Evolutionary conservation across 2,797 vertebrate species (phyloP), one percentile per base, ranked within the genome.

Genomic region (Lacerta bilineata): DNA sequence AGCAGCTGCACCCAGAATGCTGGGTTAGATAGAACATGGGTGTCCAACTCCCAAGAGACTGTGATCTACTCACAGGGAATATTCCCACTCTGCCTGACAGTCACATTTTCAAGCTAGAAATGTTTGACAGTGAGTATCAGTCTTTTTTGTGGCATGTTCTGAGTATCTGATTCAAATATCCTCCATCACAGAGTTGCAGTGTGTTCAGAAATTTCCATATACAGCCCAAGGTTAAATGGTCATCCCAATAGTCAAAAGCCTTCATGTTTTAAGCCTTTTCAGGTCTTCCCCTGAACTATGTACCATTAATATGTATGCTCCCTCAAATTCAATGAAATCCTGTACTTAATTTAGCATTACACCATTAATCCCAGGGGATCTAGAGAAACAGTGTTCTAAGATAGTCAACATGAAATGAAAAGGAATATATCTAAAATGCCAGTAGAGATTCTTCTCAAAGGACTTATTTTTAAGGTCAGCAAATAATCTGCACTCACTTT

Each of bases 351-450:
- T 75, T 41, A 84, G 23, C 69, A 59, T 75, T 61, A 39, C 25
- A 39, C 33, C 50, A 84, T 84, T 75, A 75, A 71, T 84, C 50
- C 46, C 36, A 84, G 39, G 41, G n/a, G 7, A 84, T 84, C 69
- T 74, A 25, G 41, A 72, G 46, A 74, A 55, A 33, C 8, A 36
- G 20, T 84, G 36, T 36, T 25, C 43, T 41, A 74, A 50, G 25
- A 76, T 2, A 76, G 50, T 29, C 72, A 27, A 3, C 33, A 74
- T 59, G 74, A 59, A 25, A 85, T 64, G 39, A 43, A 77, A 43
- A 41, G 39, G 69, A 83, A 83, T 72, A 71, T 50, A 83, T 83
- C 46, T 71, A 71, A 83, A 46, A 46, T 36, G 17, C 9, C 50
- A 84, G 27, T 41, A 66, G 17, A 29, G 74, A 3, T 77, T 85